These are phyloP conservation scores for Camptogramma bilineatum DNA, from an alignment of 2,888 invertebrate species.

Conservation along the genomic window DNA sequence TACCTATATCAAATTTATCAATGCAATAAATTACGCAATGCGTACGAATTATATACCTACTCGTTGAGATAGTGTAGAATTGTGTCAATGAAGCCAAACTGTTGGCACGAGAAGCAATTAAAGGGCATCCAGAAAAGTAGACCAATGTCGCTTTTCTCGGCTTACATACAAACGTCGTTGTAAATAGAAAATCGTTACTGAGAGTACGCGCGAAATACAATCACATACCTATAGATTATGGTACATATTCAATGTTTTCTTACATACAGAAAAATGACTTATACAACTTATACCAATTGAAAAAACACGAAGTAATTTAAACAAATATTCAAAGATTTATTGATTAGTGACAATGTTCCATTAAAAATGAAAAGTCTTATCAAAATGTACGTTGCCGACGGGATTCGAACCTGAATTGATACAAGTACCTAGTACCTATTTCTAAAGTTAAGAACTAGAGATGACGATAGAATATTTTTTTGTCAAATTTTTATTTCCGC, in stretches of 20 bases:
- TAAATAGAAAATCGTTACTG: slow-evolving; percentile 23
- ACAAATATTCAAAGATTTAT: too few species aligned
- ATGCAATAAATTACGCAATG: slow-evolving; percentile 56
- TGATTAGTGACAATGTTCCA: too few species aligned
- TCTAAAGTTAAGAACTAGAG: neutral
- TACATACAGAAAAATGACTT: too few species aligned
- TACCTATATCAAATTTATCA: slow-evolving; percentile 39
- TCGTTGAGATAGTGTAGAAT: slow-evolving; percentile 60
- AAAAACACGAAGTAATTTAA: too few species aligned
- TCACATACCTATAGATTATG: neutral
- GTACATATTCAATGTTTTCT: neutral
- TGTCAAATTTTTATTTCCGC: neutral
- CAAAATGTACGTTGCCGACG: too few species aligned
- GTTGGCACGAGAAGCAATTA: slow-evolving; percentile 64
- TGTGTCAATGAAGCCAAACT: slow-evolving; percentile 68
- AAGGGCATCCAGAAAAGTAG: slow-evolving; percentile 58
- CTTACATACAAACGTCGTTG: slow-evolving; percentile 20
- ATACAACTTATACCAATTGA: too few species aligned
- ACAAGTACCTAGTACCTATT: neutral
- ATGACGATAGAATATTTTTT: neutral
- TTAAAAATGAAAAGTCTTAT: too few species aligned
- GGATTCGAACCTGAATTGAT: too few species aligned
- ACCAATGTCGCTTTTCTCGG: slow-evolving; percentile 57
- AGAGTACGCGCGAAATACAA: neutral
- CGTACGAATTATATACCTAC: slow-evolving; percentile 39